A percentile compares a stretch with the other conserved stretches of the same genome.
These are phyloP conservation scores for Cygnus buccinator DNA, from an alignment of 2,113 vertebrate species.

Conservation along the genomic window DNA sequence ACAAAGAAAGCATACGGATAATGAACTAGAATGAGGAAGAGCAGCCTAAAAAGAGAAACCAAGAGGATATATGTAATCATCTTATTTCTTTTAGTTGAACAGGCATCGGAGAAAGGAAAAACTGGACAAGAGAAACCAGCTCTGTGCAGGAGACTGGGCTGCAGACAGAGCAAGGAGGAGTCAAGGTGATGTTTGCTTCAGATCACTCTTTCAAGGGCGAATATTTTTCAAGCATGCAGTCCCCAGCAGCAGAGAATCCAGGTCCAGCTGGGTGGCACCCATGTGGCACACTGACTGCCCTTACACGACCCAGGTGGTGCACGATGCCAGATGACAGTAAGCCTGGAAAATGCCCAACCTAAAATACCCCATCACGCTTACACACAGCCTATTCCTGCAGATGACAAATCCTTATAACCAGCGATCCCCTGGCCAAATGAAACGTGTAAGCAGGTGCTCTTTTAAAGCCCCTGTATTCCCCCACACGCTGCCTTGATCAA, in stretches of 20 bases:
- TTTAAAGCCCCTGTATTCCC: not conserved
- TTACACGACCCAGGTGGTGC: not conserved
- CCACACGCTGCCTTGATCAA: not conserved
- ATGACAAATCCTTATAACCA: not conserved
- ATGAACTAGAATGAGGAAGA: not conserved
- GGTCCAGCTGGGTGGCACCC: not conserved
- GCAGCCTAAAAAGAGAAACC: not conserved
- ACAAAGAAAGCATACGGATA: not conserved
- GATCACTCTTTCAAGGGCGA: not conserved
- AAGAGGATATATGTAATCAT: not conserved
- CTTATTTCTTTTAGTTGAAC: not conserved
- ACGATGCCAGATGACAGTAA: rapidly evolving
- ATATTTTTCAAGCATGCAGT: not conserved
- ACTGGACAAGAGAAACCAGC: not conserved
- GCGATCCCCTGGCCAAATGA: not conserved
- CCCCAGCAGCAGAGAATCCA: not conserved
- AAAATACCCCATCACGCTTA: not conserved
- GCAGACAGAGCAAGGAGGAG: not conserved
- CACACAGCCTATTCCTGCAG: not conserved
- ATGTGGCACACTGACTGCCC: rapidly evolving
- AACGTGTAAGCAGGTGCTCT: not conserved
- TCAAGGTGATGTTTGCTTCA: not conserved
- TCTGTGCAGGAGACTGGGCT: not conserved
- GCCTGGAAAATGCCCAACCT: not conserved
- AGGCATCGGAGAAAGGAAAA: not conserved